phyloP scores from a whole-genome alignment of 35 echinoderm and acorn worm genomes.

The Chiridota heheva region DNA sequence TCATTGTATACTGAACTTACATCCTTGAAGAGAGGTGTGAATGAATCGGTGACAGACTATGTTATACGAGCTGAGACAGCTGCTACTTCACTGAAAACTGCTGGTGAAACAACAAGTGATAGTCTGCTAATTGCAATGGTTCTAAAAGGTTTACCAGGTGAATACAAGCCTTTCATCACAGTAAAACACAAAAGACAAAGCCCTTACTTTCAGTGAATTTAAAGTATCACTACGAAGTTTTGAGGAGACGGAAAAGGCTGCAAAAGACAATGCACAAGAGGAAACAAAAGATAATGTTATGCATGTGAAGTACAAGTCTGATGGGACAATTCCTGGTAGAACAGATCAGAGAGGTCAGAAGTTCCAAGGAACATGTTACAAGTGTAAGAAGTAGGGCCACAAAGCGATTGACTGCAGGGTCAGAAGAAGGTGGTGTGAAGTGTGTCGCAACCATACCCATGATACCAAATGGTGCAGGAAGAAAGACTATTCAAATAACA shows the following conservation, averaged over 20 bases:
- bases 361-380: conserved; percentile 21
- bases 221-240: conserved; percentile 38
- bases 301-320: not conserved
- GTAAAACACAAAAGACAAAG: not conserved
- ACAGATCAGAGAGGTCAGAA: not conserved
- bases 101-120: conserved; percentile 36
- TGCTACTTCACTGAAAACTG: not conserved
- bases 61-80: conserved; percentile 29
- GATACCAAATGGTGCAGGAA: conserved; percentile 40
- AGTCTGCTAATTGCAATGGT: conserved; percentile 47
- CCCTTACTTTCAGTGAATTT: conserved; percentile 28
- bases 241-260: conserved; percentile 41
- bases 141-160: conserved; percentile 14
- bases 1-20: conserved; percentile 44
- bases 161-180: conserved; percentile 13
- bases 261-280: not conserved
- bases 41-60: conserved; percentile 26
- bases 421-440: conserved; percentile 32
- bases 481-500: too few species aligned
- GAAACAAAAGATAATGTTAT: conserved; percentile 1
- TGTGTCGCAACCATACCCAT: not conserved
- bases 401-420: conserved; percentile 3
- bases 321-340: conserved; percentile 1
- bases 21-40: not conserved
- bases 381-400: conserved; percentile 5